These are phyloP conservation scores for Stictocephala bisonia DNA, from an alignment of 2,888 invertebrate species.

Conservation along the genomic window DNA sequence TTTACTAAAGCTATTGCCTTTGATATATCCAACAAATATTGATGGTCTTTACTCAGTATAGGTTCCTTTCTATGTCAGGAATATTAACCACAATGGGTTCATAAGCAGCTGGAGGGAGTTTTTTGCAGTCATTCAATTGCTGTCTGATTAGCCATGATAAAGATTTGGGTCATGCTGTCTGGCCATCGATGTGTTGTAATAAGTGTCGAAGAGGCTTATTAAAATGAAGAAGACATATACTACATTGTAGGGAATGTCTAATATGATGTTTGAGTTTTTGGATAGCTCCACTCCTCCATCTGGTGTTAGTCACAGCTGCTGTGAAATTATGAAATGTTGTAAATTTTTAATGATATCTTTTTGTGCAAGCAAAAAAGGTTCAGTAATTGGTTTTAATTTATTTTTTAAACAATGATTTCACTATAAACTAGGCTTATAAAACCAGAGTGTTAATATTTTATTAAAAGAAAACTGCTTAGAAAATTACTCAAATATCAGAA, in stretches of 20 bases:
- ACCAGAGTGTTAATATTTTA: too few species aligned
- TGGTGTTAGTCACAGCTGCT: slow-evolving; percentile 38
- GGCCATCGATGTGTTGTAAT: slow-evolving; percentile 26
- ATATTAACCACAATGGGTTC: slow-evolving; percentile 1
- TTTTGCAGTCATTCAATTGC: slow-evolving; percentile 17
- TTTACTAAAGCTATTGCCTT: slow-evolving; percentile 5
- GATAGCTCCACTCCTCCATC: slow-evolving; percentile 38
- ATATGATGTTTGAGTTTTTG: slow-evolving; percentile 1
- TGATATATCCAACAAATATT: slow-evolving; percentile 32
- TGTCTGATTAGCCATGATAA: slow-evolving; percentile 12
- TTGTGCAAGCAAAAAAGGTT: too few species aligned
- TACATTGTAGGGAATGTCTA: slow-evolving; percentile 32
- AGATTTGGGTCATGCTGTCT: slow-evolving; percentile 10
- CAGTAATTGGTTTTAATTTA: too few species aligned
- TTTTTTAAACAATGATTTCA: too few species aligned
- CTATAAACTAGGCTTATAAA: too few species aligned
- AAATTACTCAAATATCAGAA: too few species aligned
- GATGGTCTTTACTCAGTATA: slow-evolving; percentile 30
- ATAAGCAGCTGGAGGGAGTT: slow-evolving; percentile 7
- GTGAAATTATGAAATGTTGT: too few species aligned
- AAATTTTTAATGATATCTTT: too few species aligned
- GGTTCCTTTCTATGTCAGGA: slow-evolving; percentile 28
- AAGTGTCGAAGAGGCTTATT: slow-evolving; percentile 6
- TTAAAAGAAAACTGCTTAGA: too few species aligned
- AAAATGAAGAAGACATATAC: slow-evolving; percentile 35